Evolutionary conservation across 2,888 invertebrate genomes (phyloP).

Genomic region (Harpalus rubripes): DNA sequence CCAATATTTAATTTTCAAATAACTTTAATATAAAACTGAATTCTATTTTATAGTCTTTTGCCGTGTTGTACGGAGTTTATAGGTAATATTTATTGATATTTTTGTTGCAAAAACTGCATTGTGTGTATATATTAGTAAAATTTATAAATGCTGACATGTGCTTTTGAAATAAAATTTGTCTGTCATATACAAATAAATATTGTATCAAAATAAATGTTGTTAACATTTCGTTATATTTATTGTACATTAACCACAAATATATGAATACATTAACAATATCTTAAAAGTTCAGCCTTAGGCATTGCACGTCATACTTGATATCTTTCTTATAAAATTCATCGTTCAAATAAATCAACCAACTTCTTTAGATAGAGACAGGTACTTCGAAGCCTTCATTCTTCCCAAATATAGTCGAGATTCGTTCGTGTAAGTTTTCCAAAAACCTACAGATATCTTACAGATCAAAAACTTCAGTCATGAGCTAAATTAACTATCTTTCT

Average conservation of each 20-base stretch:
- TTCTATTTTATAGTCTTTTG: too few species aligned
- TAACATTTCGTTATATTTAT: slow-evolving; percentile 39
- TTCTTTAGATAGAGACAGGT: slow-evolving; percentile 60
- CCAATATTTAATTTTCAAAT: too few species aligned
- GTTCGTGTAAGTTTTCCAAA: slow-evolving; percentile 51
- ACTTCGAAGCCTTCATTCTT: slow-evolving; percentile 62
- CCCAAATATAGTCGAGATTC: slow-evolving; percentile 17
- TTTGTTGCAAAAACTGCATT: slow-evolving; percentile 28
- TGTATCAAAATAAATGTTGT: slow-evolving; percentile 48
- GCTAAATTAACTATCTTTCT: slow-evolving; percentile 60
- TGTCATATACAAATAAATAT: slow-evolving; percentile 26
- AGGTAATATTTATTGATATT: neutral
- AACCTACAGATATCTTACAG: slow-evolving; percentile 63
- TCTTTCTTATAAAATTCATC: slow-evolving; percentile 18
- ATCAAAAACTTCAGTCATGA: slow-evolving; percentile 64
- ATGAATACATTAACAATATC: slow-evolving; percentile 47
- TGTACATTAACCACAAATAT: slow-evolving; percentile 47
- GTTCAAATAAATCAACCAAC: slow-evolving; percentile 52
- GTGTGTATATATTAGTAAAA: slow-evolving; percentile 11
- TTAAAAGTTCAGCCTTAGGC: slow-evolving; percentile 63
- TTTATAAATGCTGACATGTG: slow-evolving; percentile 32
- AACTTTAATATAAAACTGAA: too few species aligned
- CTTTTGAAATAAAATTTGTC: neutral
- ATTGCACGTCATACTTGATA: slow-evolving; percentile 47
- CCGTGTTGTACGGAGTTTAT: neutral